These are phyloP conservation scores for Nipponacmea schrenckii DNA, from an alignment of 2,888 invertebrate genomes.

Conservation along the genomic window DNA sequence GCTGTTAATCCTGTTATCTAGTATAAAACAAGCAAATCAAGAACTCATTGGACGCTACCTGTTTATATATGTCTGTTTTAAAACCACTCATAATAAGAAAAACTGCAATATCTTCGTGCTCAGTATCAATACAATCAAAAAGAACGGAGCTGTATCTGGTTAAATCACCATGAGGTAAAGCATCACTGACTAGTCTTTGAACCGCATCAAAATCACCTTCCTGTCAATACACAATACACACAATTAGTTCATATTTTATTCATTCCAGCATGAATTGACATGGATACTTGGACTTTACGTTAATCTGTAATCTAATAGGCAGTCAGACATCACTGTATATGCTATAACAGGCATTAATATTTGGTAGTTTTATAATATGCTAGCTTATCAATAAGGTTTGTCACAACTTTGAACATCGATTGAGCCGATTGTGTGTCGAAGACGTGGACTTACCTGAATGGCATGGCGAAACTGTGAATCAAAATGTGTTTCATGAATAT, in stretches of 20 bases:
- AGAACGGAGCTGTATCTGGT: constrained; percentile 43
- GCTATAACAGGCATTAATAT: too few relatives aligned
- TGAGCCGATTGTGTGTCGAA: too few relatives aligned
- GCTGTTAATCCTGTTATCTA: too few relatives aligned
- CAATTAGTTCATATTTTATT: background rate
- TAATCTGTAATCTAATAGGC: too few relatives aligned
- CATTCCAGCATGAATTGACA: background rate
- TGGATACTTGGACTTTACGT: too few relatives aligned
- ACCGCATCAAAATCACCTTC: constrained; percentile 48
- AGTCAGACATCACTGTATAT: too few relatives aligned
- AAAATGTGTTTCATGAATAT: constrained; percentile 47
- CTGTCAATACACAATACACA: constrained; percentile 36
- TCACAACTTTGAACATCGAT: too few relatives aligned
- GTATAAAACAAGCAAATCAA: too few relatives aligned
- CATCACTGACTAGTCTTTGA: constrained; percentile 43
- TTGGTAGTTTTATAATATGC: too few relatives aligned
- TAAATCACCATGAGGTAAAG: constrained; percentile 48
- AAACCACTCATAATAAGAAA: constrained; percentile 54
- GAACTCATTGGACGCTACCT: constrained; percentile 35
- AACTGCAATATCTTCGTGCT: constrained; percentile 51
- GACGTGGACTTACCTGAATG: constrained; percentile 36
- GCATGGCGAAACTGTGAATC: constrained; percentile 45
- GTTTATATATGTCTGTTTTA: constrained; percentile 52
- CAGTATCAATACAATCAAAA: constrained; percentile 56
- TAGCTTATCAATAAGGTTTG: too few relatives aligned